Base-by-base conservation (phyloP, 2,888 invertebrate genomes). In the Dryobota labecula region DNA sequence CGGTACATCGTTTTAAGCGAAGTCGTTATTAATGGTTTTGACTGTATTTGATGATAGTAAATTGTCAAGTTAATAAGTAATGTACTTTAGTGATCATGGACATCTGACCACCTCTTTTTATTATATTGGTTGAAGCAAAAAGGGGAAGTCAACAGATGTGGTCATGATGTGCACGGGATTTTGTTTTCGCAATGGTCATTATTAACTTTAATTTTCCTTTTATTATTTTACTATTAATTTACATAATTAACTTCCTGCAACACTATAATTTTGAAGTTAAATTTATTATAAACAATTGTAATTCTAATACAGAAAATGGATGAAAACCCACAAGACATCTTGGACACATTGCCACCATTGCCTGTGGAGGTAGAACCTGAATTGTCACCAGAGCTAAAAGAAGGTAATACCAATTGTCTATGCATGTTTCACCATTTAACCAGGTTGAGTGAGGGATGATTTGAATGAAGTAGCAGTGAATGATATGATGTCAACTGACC, bases 351-450 rank as follows among this genome's bases (percentile, higher is more conserved):
- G 30, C 96, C 96, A 11, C 91, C 96, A 20, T 88, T 96, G n/a
- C 94, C 96, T 51, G 92, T 92, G 47, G 92, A 94, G 30, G 89
- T 92, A 33, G 92, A 94, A 41, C 90, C 91, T 8, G 96, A 96
- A 84, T 88, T 97, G n/a, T 97, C 97, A 36, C 96, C 97, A 0
- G 97, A 97, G 86, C 96, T 98, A 80, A 93, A 96, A 88, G 97
- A 98, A 96, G 97, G 97, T 97, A 76, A 62, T 1, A n/a, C 11
- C 7, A 41, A 41, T 4, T 60, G 13, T 20, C 41, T 27, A 13
- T 41, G 27, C 27, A 33, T n/a, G 7, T 13, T 56, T n/a, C 7
- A 13, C n/a, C 33, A 33, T 56, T 33, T 20, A 2, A 11, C 2
- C 13, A n/a, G n/a, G 56, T 33, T 56, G 13, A 33, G 20, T 33